Evolutionary conservation across 2,797 vertebrate species (phyloP), one percentile per base, ranked within the genome.

Genomic region (Lindbergichthys nudifrons): DNA sequence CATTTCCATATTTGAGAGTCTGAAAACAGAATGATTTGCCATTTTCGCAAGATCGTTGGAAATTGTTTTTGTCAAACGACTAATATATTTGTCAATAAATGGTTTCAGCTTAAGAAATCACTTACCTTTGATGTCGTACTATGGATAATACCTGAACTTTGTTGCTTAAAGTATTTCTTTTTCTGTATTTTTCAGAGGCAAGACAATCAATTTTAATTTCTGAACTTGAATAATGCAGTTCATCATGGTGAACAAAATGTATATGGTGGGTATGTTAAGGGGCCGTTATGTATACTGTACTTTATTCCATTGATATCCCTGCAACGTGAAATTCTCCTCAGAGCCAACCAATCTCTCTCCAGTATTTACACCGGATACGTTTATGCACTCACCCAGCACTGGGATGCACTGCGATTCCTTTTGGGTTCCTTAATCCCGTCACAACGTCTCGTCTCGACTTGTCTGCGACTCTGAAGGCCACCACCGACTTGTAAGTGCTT

Each of bases 381-480:
- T 0, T 45, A 9, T 70, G 3, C 3, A 62, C 94, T 92, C 65
- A 95, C 94, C 94, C 94, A 43, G 90, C 87, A 67, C 77, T 81
- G 2, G 93, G 94, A 84, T 94, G 92, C 46, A 95, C 86, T 21
- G 93, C 92, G 54, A 95, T 89, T 64, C 93, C 94, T 61, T 92
- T 94, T 8, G 94, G 94, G 62, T 83, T 84, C 53, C 72, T 90
- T 45, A 95, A 30, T 59, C 89, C 89, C 1, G 81, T 92, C 43
- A 89, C 90, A 36, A 95, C 87, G 73, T 94, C 91, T 58, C 87
- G 79, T 46, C 90, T 92, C 30, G 94, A 95, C 51, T 91, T 90
- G 85, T 95, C 94, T 14, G 82, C 80, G 45, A 94, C 78, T 84
- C 54, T 92, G 73, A 94, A 90, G 45, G 93, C 94, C 43, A 88